phyloP scores from a whole-genome alignment of 37 sponge, comb jelly and placozoan species.

The Spongilla lacustris region DNA sequence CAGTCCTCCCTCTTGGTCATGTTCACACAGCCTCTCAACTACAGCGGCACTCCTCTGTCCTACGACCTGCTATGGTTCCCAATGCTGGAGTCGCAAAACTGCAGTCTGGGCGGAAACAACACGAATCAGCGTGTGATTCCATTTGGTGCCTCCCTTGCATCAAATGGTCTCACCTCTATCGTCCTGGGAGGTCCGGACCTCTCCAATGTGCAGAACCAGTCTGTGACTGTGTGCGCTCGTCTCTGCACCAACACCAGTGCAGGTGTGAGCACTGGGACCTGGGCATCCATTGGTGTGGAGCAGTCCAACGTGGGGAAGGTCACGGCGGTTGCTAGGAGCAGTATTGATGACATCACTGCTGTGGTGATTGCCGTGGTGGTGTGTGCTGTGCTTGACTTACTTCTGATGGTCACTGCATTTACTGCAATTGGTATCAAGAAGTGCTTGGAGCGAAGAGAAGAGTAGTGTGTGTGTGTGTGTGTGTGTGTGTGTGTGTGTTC shows the following conservation, averaged over 20 bases:
- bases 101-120: not conserved
- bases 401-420: not conserved
- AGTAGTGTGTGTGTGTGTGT: not conserved
- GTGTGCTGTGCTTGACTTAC: not conserved
- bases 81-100: not conserved
- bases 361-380: not conserved
- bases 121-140: not conserved
- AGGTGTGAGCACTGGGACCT: not conserved
- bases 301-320: not conserved
- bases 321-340: not conserved
- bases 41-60: not conserved
- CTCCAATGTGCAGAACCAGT: not conserved
- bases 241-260: not conserved
- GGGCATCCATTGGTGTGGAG: not conserved
- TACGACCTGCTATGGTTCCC: not conserved
- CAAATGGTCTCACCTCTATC: not conserved
- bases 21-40: not conserved
- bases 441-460: not conserved
- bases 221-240: not conserved
- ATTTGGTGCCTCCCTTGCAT: not conserved
- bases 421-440: not conserved
- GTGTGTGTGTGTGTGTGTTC: too few species aligned
- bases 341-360: not conserved
- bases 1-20: not conserved
- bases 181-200: not conserved